phyloP scores from a whole-genome alignment of 2,797 vertebrate species.

The Sebastiscus tertius region DNA sequence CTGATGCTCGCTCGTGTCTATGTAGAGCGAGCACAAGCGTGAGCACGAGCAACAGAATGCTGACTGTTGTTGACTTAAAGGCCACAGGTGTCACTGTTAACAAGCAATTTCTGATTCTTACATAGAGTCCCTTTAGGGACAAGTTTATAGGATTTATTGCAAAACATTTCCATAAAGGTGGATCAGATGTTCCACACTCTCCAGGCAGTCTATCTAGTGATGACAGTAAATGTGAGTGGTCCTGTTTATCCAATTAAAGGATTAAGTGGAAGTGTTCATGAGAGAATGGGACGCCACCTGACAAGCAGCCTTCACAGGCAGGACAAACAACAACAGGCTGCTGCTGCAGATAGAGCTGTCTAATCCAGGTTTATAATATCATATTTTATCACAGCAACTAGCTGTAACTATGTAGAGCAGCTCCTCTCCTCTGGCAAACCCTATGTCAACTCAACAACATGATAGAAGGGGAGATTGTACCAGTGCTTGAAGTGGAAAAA shows the following conservation, averaged over 20 bases:
- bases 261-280: slow-evolving; percentile 11
- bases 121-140: not conserved
- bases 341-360: not conserved
- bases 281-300: not conserved
- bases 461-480: not conserved
- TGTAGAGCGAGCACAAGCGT: no score
- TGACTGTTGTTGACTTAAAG: no score
- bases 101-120: no score
- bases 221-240: slow-evolving; percentile 2
- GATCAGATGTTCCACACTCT: not conserved
- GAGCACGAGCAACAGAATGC: no score
- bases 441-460: not conserved
- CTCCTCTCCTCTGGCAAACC: not conserved
- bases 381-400: not conserved
- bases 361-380: not conserved
- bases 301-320: not conserved
- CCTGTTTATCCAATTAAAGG: slow-evolving; percentile 24
- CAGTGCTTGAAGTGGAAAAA: no score
- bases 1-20: no score
- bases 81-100: no score
- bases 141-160: not conserved
- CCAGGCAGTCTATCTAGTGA: not conserved
- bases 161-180: not conserved
- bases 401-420: not conserved
- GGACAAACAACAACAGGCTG: slow-evolving; percentile 3